Evolutionary conservation across 2,113 vertebrate species (phyloP).

Genomic region (Carassius gibelio): DNA sequence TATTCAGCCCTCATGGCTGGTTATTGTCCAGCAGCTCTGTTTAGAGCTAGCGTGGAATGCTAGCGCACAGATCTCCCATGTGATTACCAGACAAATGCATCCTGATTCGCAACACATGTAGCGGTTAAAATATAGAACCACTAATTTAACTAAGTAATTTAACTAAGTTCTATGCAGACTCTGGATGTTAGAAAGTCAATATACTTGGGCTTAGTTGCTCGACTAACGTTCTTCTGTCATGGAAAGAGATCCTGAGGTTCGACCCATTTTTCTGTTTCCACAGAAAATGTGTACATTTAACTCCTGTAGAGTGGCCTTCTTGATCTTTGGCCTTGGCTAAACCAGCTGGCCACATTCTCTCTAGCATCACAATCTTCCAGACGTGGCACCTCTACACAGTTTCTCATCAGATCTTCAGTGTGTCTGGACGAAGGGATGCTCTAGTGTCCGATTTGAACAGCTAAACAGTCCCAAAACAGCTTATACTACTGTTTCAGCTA

Average conservation of each 20-base stretch:
- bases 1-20: conserved; percentile 59
- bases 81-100: conserved; percentile 61
- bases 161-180: conserved; percentile 10
- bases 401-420: no score
- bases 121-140: conserved; percentile 64
- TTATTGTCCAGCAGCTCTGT: conserved; percentile 65
- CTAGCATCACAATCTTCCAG: no score
- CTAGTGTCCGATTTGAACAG: no score
- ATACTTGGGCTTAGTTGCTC: not conserved
- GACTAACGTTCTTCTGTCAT: not conserved
- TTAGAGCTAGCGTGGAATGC: conserved; percentile 66
- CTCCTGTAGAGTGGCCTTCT: no score
- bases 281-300: no score
- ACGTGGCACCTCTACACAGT: no score
- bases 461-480: no score
- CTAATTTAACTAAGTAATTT: conserved; percentile 32
- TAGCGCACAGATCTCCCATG: conserved; percentile 64
- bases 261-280: not conserved
- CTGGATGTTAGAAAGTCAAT: not conserved
- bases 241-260: not conserved
- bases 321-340: no score
- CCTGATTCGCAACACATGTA: conserved; percentile 78
- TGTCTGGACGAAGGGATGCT: no score
- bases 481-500: no score
- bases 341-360: no score